Base-by-base conservation (phyloP, 1,140 invertebrate genomes). In the Drosophila melanica region DNA sequence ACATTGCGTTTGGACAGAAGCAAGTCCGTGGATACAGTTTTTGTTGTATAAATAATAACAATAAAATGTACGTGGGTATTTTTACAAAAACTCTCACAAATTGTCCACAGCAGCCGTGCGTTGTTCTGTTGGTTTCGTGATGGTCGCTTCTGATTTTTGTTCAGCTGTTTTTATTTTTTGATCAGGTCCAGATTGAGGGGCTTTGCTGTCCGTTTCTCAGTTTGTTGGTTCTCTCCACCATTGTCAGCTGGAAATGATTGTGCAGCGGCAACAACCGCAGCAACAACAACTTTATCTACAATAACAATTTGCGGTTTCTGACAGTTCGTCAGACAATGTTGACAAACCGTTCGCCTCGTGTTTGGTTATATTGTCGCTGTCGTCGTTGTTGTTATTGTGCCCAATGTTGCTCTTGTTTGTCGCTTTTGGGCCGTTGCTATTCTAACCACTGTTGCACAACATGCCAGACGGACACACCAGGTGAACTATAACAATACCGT, bases 301-400 rank as follows among this genome's bases (percentile, higher is more conserved):
- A 60, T 57, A 77, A 74, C 70, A 68, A 74, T 87, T 72, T 87
- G 79, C 45, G 84, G 79, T 67, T 69, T 79, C 47, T 73, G 82
- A 89, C 84, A 82, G 86, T 89, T 79, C 79, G 79, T 87, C 82
- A 89, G 84, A 73, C 71, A 74, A 64, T 76, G 84, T 87, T 82
- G 75, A 71, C 68, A 82, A 77, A 65, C 64, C 59, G 75, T 86
- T 77, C 69, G 75, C 73, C 77, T 47, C 42, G 51, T 71, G 48
- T 70, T 57, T 63, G 39, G 14, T 42, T 50, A 47, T 54, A 47
- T 54, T 64, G 66, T 18, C 27, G 4, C 48, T 64, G 66, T 23
- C 23, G 27, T 7, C 2, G 27, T 5, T 47, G 27, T 57, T 47
- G 47, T 47, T 12, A 39, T 53, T 55, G 44, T 30, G 66, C 41